Conservation (phyloP, 53 echinoderm and acorn worm species). For the Luidia sarsii region DNA sequence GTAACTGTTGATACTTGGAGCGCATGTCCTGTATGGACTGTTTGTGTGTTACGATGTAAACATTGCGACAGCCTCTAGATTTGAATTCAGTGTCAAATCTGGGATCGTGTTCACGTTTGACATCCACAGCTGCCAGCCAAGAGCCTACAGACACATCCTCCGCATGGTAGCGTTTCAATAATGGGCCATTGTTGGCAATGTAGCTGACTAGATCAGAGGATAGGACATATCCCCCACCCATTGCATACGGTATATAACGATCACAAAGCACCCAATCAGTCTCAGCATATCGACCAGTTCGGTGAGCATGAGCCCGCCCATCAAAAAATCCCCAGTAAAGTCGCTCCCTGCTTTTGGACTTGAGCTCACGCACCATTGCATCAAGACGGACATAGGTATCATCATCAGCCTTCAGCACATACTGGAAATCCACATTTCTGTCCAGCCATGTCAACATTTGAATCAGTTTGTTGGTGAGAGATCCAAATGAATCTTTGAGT, state of each 20-base stretch:
- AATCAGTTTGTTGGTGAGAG: conserved; percentile 83
- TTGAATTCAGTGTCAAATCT: conserved; percentile 96
- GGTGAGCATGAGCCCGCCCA: conserved; percentile 87
- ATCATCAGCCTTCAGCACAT: conserved; percentile 91
- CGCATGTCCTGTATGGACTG: conserved; percentile 62
- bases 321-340: conserved; percentile 99
- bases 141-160: conserved; percentile 93
- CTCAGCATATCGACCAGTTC: conserved; percentile 82
- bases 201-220: conserved; percentile 85
- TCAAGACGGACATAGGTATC: conserved; percentile 88
- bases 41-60: conserved; percentile 49
- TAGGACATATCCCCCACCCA: conserved; percentile 92
- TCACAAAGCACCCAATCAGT: conserved; percentile 90
- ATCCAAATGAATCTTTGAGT: conserved; percentile 74
- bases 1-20: conserved; percentile 77
- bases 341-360: conserved; percentile 67
- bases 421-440: conserved; percentile 83
- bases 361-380: conserved; percentile 74
- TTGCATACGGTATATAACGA: conserved; percentile 88
- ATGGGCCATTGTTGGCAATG: conserved; percentile 76
- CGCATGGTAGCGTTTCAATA: conserved; percentile 79
- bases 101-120: conserved; percentile 88
- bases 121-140: conserved; percentile 88
- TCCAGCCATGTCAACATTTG: conserved; percentile 94
- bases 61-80: conserved; percentile 89